phyloP scores from a whole-genome alignment of 2,888 invertebrate genomes.

The Protophormia terraenovae region DNA sequence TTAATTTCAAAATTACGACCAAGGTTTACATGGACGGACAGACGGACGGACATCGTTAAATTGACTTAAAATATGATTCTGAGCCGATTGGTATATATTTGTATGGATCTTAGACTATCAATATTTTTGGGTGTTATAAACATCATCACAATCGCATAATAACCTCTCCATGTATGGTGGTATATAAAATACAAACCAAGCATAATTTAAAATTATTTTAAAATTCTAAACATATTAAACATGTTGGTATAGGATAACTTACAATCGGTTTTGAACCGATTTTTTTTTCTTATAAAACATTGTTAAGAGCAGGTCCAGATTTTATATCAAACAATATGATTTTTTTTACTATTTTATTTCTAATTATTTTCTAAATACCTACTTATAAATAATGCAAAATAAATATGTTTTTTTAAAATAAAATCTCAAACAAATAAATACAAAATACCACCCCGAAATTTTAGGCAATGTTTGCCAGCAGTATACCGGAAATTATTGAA shows the following conservation, averaged over 20 bases:
- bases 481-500: conserved; percentile 99
- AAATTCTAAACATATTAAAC: neutral
- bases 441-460: conserved; percentile 77
- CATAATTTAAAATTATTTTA: no score
- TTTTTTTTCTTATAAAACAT: neutral
- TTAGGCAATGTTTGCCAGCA: conserved; percentile 99
- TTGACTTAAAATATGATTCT: no score
- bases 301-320: neutral
- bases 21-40: no score
- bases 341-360: neutral
- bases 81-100: no score
- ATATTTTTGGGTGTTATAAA: no score
- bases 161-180: no score
- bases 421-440: conserved; percentile 53
- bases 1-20: no score
- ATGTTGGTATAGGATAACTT: conserved; percentile 7
- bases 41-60: no score
- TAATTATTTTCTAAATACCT: neutral
- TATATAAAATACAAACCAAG: no score
- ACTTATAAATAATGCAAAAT: neutral
- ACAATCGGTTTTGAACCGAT: neutral
- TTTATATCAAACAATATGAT: neutral
- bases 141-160: no score
- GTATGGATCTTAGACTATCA: no score
- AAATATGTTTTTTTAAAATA: conserved; percentile 14